Conservation (phyloP, 2,113 vertebrate genomes). For the Rhadina sibilatrix region DNA sequence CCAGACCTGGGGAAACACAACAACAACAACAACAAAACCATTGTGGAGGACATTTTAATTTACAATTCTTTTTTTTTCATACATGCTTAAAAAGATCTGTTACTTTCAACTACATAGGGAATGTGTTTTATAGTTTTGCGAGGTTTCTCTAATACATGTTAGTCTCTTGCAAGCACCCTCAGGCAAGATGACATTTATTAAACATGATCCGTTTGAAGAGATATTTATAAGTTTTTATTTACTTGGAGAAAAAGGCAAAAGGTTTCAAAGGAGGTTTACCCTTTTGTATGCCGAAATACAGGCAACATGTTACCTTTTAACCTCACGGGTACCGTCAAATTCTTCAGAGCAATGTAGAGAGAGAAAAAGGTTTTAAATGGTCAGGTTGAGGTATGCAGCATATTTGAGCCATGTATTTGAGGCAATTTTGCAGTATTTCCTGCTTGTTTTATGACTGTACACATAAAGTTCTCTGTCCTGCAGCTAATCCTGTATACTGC, state of each 20-base stretch:
- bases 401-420: not conserved
- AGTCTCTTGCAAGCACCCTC: not conserved
- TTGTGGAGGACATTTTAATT: slow-evolving; percentile 62
- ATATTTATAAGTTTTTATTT: slow-evolving; percentile 11
- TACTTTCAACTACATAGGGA: slow-evolving; percentile 24
- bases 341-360: not conserved
- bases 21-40: not conserved
- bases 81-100: slow-evolving; percentile 48
- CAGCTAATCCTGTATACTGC: not conserved
- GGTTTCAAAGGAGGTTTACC: slow-evolving; percentile 10
- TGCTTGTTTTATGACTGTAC: not conserved
- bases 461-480: not conserved
- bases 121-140: slow-evolving; percentile 21
- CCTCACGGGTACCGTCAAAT: not conserved
- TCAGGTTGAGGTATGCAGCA: not conserved
- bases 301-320: not conserved
- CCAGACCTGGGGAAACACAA: too few relatives aligned
- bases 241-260: not conserved
- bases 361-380: not conserved
- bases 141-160: not conserved
- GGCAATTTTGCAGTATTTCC: not conserved
- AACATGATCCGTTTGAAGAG: not conserved
- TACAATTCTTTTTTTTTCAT: slow-evolving; percentile 41
- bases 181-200: slow-evolving; percentile 38
- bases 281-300: not conserved